Evolutionary conservation across 2,888 invertebrate genomes (phyloP).

Genomic region (Helleia helle): DNA sequence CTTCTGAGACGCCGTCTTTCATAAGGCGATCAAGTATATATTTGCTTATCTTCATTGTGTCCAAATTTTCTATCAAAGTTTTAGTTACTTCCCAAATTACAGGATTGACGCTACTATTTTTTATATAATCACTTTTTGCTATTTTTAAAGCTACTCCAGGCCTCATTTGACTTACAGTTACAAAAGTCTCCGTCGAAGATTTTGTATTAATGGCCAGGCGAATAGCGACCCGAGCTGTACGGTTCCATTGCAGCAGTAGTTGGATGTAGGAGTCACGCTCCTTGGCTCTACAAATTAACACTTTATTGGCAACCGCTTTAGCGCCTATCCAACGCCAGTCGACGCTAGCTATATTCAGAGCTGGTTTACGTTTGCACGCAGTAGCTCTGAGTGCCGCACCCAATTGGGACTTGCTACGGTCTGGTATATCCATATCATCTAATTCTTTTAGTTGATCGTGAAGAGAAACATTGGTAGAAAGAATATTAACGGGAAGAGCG

Average conservation of each 20-base stretch:
- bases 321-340: conserved; percentile 35
- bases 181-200: conserved; percentile 24
- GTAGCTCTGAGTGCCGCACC: conserved; percentile 33
- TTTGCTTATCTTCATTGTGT: conserved; percentile 18
- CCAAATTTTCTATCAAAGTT: conserved; percentile 26
- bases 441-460: conserved; percentile 20
- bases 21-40: conserved; percentile 11
- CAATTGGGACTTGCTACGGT: conserved; percentile 18
- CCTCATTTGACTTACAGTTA: conserved; percentile 24
- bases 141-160: conserved; percentile 32
- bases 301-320: conserved; percentile 36
- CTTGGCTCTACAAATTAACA: conserved; percentile 26
- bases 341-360: conserved; percentile 27
- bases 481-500: conserved; percentile 22
- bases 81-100: conserved; percentile 37
- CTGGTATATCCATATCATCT: conserved; percentile 14
- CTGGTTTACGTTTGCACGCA: conserved; percentile 32
- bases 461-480: conserved; percentile 14
- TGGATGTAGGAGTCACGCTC: conserved; percentile 25
- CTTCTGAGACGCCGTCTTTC: conserved; percentile 26
- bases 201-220: conserved; percentile 28
- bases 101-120: conserved; percentile 21
- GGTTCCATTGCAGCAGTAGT: conserved; percentile 28
- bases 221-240: conserved; percentile 32
- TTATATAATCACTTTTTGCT: conserved; percentile 27